These are phyloP conservation scores for Hormaphis cornu DNA, from an alignment of 1,140 invertebrate species.

Conservation along the genomic window DNA sequence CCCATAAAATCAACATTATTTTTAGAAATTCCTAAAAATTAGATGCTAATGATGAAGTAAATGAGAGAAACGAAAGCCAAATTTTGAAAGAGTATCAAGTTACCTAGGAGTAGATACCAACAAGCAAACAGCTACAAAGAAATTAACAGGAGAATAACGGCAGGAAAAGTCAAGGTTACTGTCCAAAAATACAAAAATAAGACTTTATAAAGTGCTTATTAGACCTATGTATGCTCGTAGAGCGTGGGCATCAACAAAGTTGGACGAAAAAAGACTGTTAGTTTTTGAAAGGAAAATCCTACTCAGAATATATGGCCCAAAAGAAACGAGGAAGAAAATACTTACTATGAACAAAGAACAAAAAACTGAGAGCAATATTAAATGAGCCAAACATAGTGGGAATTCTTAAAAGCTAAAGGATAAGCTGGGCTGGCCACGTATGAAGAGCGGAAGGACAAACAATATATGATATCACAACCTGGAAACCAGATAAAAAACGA, in stretches of 20 bases:
- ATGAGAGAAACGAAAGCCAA: too few relatives aligned
- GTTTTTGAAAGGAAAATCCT: background rate
- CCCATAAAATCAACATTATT: too few relatives aligned
- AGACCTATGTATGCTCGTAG: background rate
- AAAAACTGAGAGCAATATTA: background rate
- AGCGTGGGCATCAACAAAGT: background rate
- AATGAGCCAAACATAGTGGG: too few relatives aligned
- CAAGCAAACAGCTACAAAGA: background rate
- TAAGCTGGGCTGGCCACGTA: too few relatives aligned
- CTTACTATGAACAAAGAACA: background rate
- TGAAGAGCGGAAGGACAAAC: too few relatives aligned
- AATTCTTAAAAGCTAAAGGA: too few relatives aligned
- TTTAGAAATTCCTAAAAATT: too few relatives aligned
- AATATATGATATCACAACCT: too few relatives aligned
- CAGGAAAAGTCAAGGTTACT: background rate
- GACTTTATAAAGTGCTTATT: too few relatives aligned
- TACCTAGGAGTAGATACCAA: background rate
- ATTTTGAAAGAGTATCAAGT: background rate
- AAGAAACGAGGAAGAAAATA: background rate
- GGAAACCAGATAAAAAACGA: too few relatives aligned
- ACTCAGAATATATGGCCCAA: background rate
- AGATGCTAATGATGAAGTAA: too few relatives aligned
- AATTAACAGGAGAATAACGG: background rate
- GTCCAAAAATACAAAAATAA: background rate
- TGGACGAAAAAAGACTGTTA: background rate